These are phyloP conservation scores for Polydesmus complanatus DNA, from an alignment of 2,888 invertebrate genomes.

Conservation along the genomic window DNA sequence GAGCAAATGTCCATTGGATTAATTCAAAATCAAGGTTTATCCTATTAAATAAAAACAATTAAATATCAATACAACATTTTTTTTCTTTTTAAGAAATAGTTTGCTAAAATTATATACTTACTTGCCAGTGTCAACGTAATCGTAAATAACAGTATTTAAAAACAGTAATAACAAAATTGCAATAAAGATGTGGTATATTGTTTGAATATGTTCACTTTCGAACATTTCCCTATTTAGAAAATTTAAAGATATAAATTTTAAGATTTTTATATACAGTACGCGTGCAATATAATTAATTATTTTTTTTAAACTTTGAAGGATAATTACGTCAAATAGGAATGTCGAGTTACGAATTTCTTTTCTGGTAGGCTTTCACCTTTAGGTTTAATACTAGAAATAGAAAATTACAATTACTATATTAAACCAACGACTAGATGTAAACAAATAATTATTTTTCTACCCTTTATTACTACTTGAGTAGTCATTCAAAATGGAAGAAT, in stretches of 20 bases:
- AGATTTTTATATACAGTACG: too few species aligned
- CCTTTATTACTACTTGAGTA: not conserved
- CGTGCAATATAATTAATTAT: too few species aligned
- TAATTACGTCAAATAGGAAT: constrained; percentile 55
- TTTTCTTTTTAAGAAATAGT: not conserved
- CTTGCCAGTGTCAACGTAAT: constrained; percentile 59
- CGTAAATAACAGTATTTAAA: constrained; percentile 55
- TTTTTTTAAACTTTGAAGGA: not conserved
- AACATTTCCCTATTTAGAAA: constrained; percentile 44
- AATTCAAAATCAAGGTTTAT: constrained; percentile 44
- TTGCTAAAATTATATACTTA: constrained; percentile 37
- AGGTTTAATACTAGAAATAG: not conserved
- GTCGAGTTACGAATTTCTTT: constrained; percentile 53
- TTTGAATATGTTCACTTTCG: constrained; percentile 60
- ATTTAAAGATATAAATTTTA: too few species aligned
- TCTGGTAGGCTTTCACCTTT: constrained; percentile 34
- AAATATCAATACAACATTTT: constrained; percentile 4
- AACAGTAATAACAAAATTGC: constrained; percentile 58
- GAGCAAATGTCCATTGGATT: constrained; percentile 44
- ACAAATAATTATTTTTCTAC: not conserved
- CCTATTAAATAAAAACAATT: constrained; percentile 30
- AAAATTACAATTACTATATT: not conserved
- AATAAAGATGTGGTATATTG: constrained; percentile 72
- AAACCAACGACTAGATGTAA: not conserved
- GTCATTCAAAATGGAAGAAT: not conserved